A percentile compares a stretch with the other conserved stretches of the same genome.
phyloP scores from a whole-genome alignment of 2,888 invertebrate species.

The Sclerodermus sp. region DNA sequence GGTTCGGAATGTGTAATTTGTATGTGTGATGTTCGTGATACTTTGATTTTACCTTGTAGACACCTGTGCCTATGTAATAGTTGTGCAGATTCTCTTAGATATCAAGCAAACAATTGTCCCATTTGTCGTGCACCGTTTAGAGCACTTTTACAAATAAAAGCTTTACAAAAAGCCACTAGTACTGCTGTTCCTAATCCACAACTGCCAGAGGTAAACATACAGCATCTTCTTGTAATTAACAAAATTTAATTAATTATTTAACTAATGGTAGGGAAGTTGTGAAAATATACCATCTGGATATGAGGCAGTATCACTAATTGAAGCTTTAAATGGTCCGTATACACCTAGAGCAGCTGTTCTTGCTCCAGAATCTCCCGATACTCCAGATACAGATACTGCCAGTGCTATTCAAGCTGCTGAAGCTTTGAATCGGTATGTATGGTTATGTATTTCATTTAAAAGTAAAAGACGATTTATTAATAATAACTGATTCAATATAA shows the following conservation, averaged over 20 bases:
- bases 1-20: constrained; percentile 99
- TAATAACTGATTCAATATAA: constrained; percentile 3
- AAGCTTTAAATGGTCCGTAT: constrained; percentile 92
- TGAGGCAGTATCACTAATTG: constrained; percentile 90
- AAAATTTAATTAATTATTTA: background rate
- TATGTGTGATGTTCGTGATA: constrained; percentile 97
- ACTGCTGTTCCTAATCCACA: constrained; percentile 61
- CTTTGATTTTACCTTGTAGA: constrained; percentile 93
- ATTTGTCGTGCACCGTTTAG: constrained; percentile 99
- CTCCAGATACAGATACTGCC: constrained; percentile 68
- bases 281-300: constrained; percentile 91
- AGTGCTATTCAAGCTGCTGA: constrained; percentile 68
- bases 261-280: constrained; percentile 64
- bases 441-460: background rate
- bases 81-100: constrained; percentile 95
- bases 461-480: background rate
- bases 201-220: constrained; percentile 64
- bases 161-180: constrained; percentile 76
- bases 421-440: constrained; percentile 64
- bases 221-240: too few relatives aligned
- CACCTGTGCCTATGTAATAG: constrained; percentile 96
- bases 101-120: constrained; percentile 98
- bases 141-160: constrained; percentile 92
- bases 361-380: constrained; percentile 60
- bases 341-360: constrained; percentile 59